Evolutionary conservation across 2,888 invertebrate species (phyloP), one percentile per base, ranked within the genome.

Genomic region (Drosophila mayaguana): DNA sequence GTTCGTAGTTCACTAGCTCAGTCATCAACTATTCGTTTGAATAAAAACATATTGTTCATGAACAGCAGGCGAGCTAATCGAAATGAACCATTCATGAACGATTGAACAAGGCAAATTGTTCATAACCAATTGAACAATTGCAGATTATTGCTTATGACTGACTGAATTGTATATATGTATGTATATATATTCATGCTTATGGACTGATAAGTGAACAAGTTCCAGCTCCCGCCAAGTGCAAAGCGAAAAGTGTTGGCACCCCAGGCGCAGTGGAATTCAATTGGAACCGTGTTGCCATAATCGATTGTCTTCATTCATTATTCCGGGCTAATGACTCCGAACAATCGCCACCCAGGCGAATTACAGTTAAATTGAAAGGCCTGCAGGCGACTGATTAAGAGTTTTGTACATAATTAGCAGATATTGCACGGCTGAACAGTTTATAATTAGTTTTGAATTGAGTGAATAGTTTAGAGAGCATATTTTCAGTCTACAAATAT

Each of bases 221-320:
- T 34, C 9, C 11, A 20, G 16, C 25, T 18, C 28, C 0, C 42
- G 43, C 7, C 16, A 18, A 28, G 25, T 18, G 12, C 22, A 9
- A 8, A 18, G 40, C 42, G 48, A 53, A 72, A 69, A 62, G 63
- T 63, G 60, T 63, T 72, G 62, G 60, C 61, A 28, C 64, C 61
- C 43, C 40, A 32, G 69, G 69, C 64, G 60, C 18, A 25, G 12
- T 36, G 9, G 7, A 50, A 50, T 50, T 79, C 25, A 67, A 66
- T 55, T 63, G 48, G 57, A 65, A 48, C 72, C 54, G 74, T 72
- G 72, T 45, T 63, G 61, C 50, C 54, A 61, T 63, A 71, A 76
- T 76, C 80, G 61, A 80, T 76, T 80, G 53, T 42, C 54, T 51
- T 66, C 63, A 61, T 71, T 66, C 75, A 70, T 77, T 70, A 76